Evolutionary conservation across 2,888 invertebrate genomes (phyloP).

Genomic region (Ypsolopha scabrella): DNA sequence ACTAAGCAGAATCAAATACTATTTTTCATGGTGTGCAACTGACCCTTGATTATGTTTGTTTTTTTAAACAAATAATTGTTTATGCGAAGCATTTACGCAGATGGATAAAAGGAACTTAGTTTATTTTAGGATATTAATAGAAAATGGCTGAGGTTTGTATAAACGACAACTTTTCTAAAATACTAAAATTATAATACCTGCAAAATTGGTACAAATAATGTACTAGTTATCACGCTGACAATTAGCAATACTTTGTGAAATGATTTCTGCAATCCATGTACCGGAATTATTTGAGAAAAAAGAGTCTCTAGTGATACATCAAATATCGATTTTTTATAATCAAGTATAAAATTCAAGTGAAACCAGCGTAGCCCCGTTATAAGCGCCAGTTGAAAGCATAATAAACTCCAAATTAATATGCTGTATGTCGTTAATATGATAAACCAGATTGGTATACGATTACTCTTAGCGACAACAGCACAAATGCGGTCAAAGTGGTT

Average conservation of each 20-base stretch:
- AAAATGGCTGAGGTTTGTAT: too few species aligned
- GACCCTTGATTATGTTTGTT: too few species aligned
- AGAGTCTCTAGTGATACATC: neutral
- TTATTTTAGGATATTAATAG: too few species aligned
- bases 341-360: neutral
- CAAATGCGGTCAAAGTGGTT: constrained; percentile 3
- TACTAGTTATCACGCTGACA: neutral
- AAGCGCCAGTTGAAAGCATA: neutral
- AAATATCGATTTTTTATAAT: neutral
- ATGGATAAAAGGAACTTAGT: too few species aligned
- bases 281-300: constrained; percentile 1
- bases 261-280: neutral
- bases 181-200: neutral
- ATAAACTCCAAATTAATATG: neutral
- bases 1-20: too few species aligned
- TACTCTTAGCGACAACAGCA: neutral
- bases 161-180: too few species aligned
- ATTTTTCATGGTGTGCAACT: too few species aligned
- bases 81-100: too few species aligned
- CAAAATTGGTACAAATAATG: constrained; percentile 2
- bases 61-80: too few species aligned
- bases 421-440: neutral
- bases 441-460: constrained; percentile 1
- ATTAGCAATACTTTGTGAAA: neutral
- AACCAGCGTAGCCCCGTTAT: neutral